Evolutionary conservation across 2,797 vertebrate genomes (phyloP).

Genomic region (Cephalopachus bancanus): DNA sequence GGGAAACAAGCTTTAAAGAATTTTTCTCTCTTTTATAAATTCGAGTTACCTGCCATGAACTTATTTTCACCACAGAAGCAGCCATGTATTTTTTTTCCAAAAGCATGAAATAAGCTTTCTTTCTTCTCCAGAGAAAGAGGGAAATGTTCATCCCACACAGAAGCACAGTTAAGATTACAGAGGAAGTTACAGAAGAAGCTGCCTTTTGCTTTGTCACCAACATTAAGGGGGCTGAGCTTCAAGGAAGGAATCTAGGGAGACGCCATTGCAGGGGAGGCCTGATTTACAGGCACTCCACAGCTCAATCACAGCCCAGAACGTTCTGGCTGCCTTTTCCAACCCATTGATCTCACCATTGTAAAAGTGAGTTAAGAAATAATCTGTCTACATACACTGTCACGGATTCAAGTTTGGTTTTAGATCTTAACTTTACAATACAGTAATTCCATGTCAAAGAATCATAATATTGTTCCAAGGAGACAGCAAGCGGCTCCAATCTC

Average conservation of each 20-base stretch:
- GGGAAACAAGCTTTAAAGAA: constrained; percentile 77
- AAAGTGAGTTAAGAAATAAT: constrained; percentile 74
- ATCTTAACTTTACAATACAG: constrained; percentile 3
- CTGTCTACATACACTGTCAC: constrained; percentile 36
- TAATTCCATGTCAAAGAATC: constrained; percentile 11
- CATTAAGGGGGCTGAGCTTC: not conserved
- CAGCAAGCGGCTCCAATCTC: not conserved
- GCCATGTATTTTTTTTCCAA: constrained; percentile 55
- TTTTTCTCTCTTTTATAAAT: constrained; percentile 77
- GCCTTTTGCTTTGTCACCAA: constrained; percentile 64
- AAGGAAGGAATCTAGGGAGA: not conserved
- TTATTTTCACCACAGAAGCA: constrained; percentile 78
- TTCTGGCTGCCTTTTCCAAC: constrained; percentile 66
- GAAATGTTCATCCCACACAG: constrained; percentile 78
- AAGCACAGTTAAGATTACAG: constrained; percentile 53
- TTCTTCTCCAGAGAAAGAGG: constrained; percentile 38
- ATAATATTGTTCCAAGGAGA: not conserved
- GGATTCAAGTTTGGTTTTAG: constrained; percentile 12
- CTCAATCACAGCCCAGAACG: constrained; percentile 59
- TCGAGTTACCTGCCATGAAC: constrained; percentile 84
- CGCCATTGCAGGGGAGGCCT: not conserved
- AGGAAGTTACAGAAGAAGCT: constrained; percentile 64
- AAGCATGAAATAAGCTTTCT: constrained; percentile 59
- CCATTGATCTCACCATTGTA: constrained; percentile 66
- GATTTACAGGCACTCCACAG: constrained; percentile 7